Base-by-base conservation (phyloP, 1,140 invertebrate genomes). In the Bombyx mori region DNA sequence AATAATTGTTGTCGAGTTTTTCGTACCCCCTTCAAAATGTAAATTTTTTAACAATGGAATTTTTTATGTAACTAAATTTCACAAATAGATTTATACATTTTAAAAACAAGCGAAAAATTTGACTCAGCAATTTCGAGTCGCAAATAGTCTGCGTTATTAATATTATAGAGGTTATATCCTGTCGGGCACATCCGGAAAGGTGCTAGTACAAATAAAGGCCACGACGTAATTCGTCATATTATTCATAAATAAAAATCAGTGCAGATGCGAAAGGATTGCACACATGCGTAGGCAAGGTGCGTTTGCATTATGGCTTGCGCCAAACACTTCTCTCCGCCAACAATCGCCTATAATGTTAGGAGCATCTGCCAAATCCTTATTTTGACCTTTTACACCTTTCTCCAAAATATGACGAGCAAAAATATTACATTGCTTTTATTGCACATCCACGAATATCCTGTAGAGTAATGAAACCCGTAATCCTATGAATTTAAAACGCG, bases 221-320 rank as follows among this genome's bases (percentile, higher is more conserved):
- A 58, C 65, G 64, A 64, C 69, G 82, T 82, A 82, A 84, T 86
- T 84, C 81, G 81, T 86, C 83, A 84, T 86, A 84, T 84, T 82
- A 84, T 86, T 86, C 81, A 86, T 81, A 85, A 82, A 82, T 83
- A 82, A 80, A 82, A 82, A 86, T 84, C 81, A 82, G 81, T 80
- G 79, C 81, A 86, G 83, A 86, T 86, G 81, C 65, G 77, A 86
- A 86, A 86, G 83, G 83, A 86, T 86, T 86, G 79, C 82, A 83
- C 80, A 86, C 76, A 81, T 83, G 78, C 26, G 26, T 53, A 55
- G 71, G 75, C 79, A 86, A 86, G 83, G 83, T 86, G 80, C 65
- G 73, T 12, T 6, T 12, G 26, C 68, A 64, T 44, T 62, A 61
- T 78, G 77, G 80, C 83, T 82, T 86, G 81, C 76, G 83, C 81